A percentile compares a stretch with the other conserved stretches of the same genome.
phyloP scores from a whole-genome alignment of 1,140 invertebrate species.

The Magallana gigas region DNA sequence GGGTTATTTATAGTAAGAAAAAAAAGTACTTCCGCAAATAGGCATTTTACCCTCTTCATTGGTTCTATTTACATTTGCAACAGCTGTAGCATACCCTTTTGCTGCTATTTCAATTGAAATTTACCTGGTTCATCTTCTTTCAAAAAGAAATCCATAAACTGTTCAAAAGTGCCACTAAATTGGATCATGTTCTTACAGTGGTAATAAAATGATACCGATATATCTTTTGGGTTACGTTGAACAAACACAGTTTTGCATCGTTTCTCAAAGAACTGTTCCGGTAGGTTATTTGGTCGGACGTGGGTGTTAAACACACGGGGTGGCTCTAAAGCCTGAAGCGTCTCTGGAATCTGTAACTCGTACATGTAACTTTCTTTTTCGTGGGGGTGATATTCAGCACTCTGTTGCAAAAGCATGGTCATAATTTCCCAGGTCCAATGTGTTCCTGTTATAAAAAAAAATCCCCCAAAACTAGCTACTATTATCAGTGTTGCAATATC shows the following conservation, averaged over 20 bases:
- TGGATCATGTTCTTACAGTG: conserved; percentile 29
- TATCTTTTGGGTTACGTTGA: conserved; percentile 66
- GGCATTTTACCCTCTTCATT: too few relatives aligned
- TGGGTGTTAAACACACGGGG: conserved; percentile 67
- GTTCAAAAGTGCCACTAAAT: background rate
- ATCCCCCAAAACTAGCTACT: too few relatives aligned
- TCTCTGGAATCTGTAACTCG: conserved; percentile 54
- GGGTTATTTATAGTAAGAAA: too few relatives aligned
- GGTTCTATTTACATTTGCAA: too few relatives aligned
- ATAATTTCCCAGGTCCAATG: conserved; percentile 67
- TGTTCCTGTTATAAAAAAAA: conserved; percentile 52
- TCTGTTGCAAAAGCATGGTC: conserved; percentile 55
- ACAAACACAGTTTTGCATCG: conserved; percentile 62
- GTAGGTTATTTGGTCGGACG: conserved; percentile 47
- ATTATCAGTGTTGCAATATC: too few relatives aligned
- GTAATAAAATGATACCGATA: conserved; percentile 63
- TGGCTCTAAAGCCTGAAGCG: conserved; percentile 50
- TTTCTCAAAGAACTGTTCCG: conserved; percentile 51
- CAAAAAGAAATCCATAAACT: conserved; percentile 27
- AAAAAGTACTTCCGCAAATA: too few relatives aligned
- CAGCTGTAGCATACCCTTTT: too few relatives aligned
- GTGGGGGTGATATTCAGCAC: conserved; percentile 44
- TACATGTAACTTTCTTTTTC: conserved; percentile 57
- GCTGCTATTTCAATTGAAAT: background rate
- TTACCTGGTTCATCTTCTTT: conserved; percentile 14